Evolutionary conservation across 1,140 invertebrate genomes (phyloP), one percentile per base, ranked within the genome.

Genomic region (Drosophila subpulchrella): DNA sequence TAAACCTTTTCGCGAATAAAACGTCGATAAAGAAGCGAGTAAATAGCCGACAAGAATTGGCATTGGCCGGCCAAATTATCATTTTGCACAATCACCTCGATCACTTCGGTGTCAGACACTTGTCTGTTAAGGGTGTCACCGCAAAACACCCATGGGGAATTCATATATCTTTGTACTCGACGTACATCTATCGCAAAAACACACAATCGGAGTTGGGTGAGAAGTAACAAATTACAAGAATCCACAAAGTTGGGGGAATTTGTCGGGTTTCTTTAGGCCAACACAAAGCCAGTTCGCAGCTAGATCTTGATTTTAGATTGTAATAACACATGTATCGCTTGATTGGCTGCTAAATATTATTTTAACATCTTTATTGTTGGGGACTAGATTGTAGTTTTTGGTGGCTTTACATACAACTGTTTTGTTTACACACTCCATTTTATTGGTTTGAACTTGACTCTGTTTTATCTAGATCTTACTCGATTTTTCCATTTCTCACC

Each of bases 1-100:
- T 81, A 71, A 71, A 71, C 34, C 65, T 63, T 66, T 68, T 68
- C 15, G 60, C 65, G 60, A 68, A 84, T 51, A 75, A 50, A 70
- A 75, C 48, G 41, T 30, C 58, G 50, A 70, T 70, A 70, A 70
- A 71, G 27, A 57, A 54, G 36, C 15, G 63, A 74, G 67, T 56
- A 51, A 75, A 82, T 68, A 72, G 30, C 56, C 38, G 42, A 34
- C 57, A 63, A 75, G 72, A 75, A 73, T 75, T 73, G 72, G 51
- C 72, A 75, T 57, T 74, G 67, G 70, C 24, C 36, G 42, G 20
- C 50, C 42, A 71, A 71, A 71, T 71, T 71, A 71, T 71, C 53
- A 71, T 71, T 71, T 71, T 71, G 67, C 51, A 71, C 67, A 70
- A 71, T 71, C 65, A 71, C 67, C 51, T 41, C 53, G 34, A 71